Evolutionary conservation across 2,888 invertebrate species (phyloP).

Genomic region (Pristionchus fissidentatus): DNA sequence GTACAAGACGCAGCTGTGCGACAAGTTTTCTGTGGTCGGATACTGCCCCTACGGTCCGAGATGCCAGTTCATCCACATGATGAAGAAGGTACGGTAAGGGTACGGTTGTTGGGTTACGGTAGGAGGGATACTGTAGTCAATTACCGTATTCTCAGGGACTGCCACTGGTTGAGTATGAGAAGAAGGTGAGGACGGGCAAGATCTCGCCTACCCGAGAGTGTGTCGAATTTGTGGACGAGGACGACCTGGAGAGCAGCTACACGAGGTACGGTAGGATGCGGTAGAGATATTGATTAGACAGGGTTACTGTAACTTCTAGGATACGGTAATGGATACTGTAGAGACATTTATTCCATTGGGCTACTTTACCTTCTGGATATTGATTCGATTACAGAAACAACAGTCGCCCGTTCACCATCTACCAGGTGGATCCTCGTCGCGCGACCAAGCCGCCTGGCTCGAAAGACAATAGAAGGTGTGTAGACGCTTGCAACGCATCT

Average conservation of each 20-base stretch:
- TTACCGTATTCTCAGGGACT: conserved; percentile 54
- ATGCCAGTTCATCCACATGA: conserved; percentile 66
- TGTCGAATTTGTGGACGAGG: conserved; percentile 22
- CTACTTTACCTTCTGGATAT: background rate
- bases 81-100: conserved; percentile 54
- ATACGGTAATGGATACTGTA: background rate
- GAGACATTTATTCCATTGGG: too few species aligned
- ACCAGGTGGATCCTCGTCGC: conserved; percentile 43
- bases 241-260: conserved; percentile 39
- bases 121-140: background rate
- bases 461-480: conserved; percentile 14
- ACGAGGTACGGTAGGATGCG: conserved; percentile 19
- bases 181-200: conserved; percentile 54
- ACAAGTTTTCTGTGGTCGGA: conserved; percentile 63
- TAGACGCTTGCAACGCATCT: background rate
- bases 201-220: conserved; percentile 60
- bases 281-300: background rate
- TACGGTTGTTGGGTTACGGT: background rate
- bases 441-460: background rate
- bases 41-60: conserved; percentile 65
- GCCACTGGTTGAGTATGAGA: conserved; percentile 62
- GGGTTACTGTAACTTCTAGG: background rate
- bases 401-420: conserved; percentile 33
- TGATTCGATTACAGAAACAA: conserved; percentile 19
- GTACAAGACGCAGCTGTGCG: conserved; percentile 67